Evolutionary conservation across 2,797 vertebrate species (phyloP).

Genomic region (Coreius guichenoti): DNA sequence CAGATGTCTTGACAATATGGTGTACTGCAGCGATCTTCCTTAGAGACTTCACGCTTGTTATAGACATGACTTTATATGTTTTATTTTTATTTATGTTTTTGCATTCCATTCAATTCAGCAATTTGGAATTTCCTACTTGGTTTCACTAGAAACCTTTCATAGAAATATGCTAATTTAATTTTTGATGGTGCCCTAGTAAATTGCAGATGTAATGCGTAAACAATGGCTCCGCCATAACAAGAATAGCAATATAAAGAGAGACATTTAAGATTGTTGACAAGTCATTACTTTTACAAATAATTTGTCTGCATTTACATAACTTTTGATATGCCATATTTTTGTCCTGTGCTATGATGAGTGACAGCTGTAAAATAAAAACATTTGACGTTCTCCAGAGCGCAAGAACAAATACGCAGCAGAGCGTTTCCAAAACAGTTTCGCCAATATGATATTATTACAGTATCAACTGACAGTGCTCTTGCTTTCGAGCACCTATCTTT

Average conservation of each 20-base stretch:
- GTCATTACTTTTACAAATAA: not conserved
- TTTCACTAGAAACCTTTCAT: not conserved
- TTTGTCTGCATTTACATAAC: not conserved
- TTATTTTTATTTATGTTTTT: not conserved
- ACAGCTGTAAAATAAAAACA: not conserved
- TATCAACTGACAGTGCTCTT: too few species aligned
- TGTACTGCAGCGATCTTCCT: slow-evolving; percentile 68
- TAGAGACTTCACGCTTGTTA: slow-evolving; percentile 61
- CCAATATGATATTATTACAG: too few species aligned
- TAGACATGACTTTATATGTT: slow-evolving; percentile 66
- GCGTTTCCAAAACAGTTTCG: too few species aligned
- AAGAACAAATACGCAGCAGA: not conserved
- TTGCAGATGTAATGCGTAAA: not conserved
- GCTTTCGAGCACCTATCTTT: too few species aligned
- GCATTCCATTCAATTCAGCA: not conserved
- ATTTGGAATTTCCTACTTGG: not conserved
- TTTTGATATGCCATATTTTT: not conserved
- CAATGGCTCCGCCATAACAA: not conserved
- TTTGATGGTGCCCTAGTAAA: not conserved
- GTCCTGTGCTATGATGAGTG: not conserved
- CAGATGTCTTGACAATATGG: slow-evolving; percentile 73
- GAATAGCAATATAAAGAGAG: not conserved
- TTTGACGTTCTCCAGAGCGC: not conserved
- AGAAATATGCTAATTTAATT: not conserved
- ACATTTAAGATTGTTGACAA: not conserved